Base-by-base conservation (phyloP, 2,797 vertebrate species). In the Thalassophryne amazonica region DNA sequence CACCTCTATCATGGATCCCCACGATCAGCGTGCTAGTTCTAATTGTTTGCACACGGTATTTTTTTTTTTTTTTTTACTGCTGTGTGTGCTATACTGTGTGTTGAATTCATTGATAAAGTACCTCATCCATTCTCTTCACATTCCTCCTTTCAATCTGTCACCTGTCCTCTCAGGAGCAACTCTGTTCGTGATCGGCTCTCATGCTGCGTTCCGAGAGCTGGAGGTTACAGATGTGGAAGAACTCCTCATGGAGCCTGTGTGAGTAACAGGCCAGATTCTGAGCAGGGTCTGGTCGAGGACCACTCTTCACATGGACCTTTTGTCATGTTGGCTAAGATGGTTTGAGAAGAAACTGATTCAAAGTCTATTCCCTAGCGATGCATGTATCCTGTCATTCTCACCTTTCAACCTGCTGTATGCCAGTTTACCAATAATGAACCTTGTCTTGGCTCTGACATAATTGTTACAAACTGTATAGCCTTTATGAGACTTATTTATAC, bases 231-330 rank as follows among this genome's bases (percentile, higher is more conserved):
- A 92, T 37, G 15, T 90, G 37, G 91, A 92, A 7, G 93, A 94
- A 46, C 89, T 96, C 13, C 82, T 94, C 60, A 95, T 97, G 95
- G 94, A 97, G 63, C 79, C 93, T 0, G 94, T 97, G 60, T 97
- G 83, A 92, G 29, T 47, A 69, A 42, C 25, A 5, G 23, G 6
- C 30, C 50, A 35, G 66, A 46, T 45, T 49, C 23, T 45, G 30
- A 42, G 52, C 66, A 37, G 33, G 42, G 6, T 37, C 40, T 40
- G 46, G 41, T 47, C 43, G 24, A 24, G 23, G 21, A 51, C 66
- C 43, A 39, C 50, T 51, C 43, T 30, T 19, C 57, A 63, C 18
- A 71, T 34, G 57, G 40, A 80, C 61, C 45, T 41, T 53, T 62
- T 59, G 78, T 42, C 24, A 43, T 4, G 4, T 43, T 19, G 14